Conservation (phyloP, 2,888 invertebrate genomes). For the Gandaritis pyraliata region DNA sequence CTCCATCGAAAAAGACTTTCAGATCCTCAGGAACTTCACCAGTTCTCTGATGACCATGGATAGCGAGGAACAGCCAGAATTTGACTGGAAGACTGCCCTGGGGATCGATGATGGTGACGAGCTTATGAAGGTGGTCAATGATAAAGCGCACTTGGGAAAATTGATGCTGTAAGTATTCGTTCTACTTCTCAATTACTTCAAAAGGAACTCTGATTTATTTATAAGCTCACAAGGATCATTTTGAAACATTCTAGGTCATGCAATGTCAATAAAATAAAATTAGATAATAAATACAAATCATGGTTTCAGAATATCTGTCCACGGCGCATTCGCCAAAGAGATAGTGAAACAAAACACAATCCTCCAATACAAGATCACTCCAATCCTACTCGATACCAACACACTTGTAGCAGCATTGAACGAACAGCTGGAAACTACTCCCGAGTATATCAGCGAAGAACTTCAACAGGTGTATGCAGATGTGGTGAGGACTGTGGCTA, state of each 20-base stretch:
- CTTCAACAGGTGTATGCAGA: slow-evolving; percentile 60
- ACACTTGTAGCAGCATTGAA: slow-evolving; percentile 63
- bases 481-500: slow-evolving; percentile 58
- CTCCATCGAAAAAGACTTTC: slow-evolving; percentile 65
- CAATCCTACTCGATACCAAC: slow-evolving; percentile 62
- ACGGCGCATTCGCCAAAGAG: slow-evolving; percentile 76
- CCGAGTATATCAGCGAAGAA: slow-evolving; percentile 47
- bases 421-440: slow-evolving; percentile 57
- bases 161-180: slow-evolving; percentile 64
- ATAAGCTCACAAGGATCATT: too few species aligned
- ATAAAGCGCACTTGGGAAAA: slow-evolving; percentile 62
- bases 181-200: too few species aligned
- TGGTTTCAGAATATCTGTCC: slow-evolving; percentile 69
- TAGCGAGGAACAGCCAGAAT: slow-evolving; percentile 38
- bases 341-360: slow-evolving; percentile 74
- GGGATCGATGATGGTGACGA: slow-evolving; percentile 57
- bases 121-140: slow-evolving; percentile 56
- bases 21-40: slow-evolving; percentile 65
- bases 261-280: too few species aligned
- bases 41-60: slow-evolving; percentile 52
- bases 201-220: too few species aligned
- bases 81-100: slow-evolving; percentile 63
- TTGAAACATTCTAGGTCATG: too few species aligned
- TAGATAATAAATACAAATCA: too few species aligned
- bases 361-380: slow-evolving; percentile 69